A percentile compares a stretch with the other conserved stretches of the same genome.
Conservation (phyloP, 2,888 invertebrate species). For the Cephus pygmeus region DNA sequence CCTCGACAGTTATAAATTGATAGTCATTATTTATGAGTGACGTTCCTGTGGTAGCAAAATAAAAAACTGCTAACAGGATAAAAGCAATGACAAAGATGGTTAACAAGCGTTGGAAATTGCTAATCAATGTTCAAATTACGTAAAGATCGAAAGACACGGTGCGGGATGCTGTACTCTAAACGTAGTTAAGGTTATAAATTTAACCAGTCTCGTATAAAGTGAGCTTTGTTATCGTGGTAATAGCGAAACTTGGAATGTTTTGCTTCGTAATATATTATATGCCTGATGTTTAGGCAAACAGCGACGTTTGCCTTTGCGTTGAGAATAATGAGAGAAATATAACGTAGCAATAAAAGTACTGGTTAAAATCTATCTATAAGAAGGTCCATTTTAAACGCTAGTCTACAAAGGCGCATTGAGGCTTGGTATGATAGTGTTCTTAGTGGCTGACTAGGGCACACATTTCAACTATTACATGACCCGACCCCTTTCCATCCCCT, state of each 20-base stretch:
- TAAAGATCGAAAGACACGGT: not conserved
- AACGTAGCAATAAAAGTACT: not conserved
- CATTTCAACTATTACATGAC: slow-evolving; percentile 36
- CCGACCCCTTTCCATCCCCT: not conserved
- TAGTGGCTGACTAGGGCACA: slow-evolving; percentile 61
- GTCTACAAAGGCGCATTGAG: slow-evolving; percentile 60
- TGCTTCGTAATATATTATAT: not conserved
- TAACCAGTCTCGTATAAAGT: slow-evolving; percentile 1
- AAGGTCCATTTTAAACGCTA: slow-evolving; percentile 25
- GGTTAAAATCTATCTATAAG: not conserved
- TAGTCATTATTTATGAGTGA: not conserved
- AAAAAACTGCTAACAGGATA: not conserved
- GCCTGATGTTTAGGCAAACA: not conserved
- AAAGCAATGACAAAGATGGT: not conserved
- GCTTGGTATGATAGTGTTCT: slow-evolving; percentile 48
- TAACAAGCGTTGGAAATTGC: not conserved
- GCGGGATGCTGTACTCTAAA: not conserved
- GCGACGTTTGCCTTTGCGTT: not conserved
- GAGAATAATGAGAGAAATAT: not conserved
- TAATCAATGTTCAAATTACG: not conserved
- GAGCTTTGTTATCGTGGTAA: not conserved
- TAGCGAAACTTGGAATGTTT: not conserved
- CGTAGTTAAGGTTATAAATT: not conserved
- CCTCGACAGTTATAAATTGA: not conserved
- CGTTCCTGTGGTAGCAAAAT: not conserved